phyloP scores from a whole-genome alignment of 2,113 vertebrate species.

The Sminthopsis crassicaudata region DNA sequence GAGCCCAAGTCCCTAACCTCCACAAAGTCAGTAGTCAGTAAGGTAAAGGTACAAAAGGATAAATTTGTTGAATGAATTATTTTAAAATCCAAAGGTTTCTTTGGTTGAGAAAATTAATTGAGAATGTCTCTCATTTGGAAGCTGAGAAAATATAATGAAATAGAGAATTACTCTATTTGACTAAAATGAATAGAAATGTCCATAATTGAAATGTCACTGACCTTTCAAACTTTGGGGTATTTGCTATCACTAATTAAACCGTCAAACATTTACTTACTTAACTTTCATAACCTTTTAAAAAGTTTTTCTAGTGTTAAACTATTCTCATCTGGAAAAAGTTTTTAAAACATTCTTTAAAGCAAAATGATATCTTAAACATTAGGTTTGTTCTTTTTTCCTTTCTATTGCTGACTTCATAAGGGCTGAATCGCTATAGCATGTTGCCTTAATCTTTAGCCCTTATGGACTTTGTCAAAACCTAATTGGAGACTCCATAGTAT shows the following conservation, averaged over 20 bases:
- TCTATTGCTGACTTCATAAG: neutral
- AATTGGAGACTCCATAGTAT: neutral
- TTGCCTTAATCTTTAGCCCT: slow-evolving; percentile 35
- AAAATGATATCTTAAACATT: slow-evolving; percentile 30
- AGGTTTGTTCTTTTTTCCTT: neutral
- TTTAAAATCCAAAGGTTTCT: neutral
- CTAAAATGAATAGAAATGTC: slow-evolving; percentile 5
- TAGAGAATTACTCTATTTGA: slow-evolving; percentile 40
- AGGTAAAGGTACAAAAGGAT: neutral
- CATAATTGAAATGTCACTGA: neutral
- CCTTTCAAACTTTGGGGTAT: slow-evolving; percentile 4
- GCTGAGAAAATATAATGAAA: slow-evolving; percentile 7
- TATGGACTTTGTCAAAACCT: slow-evolving; percentile 25
- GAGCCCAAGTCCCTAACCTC: neutral
- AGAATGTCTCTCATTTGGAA: slow-evolving; percentile 15
- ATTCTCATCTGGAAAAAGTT: slow-evolving; percentile 42
- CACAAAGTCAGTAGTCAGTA: slow-evolving; percentile 22
- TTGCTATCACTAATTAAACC: slow-evolving; percentile 20
- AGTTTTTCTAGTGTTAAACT: slow-evolving; percentile 13
- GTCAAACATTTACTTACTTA: slow-evolving; percentile 13
- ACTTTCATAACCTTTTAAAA: slow-evolving; percentile 39
- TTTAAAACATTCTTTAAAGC: slow-evolving; percentile 21
- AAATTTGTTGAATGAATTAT: neutral
- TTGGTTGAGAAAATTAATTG: neutral
- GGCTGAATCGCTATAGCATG: slow-evolving; percentile 24